phyloP scores from a whole-genome alignment of 2,888 invertebrate species.

The Macaria notata region DNA sequence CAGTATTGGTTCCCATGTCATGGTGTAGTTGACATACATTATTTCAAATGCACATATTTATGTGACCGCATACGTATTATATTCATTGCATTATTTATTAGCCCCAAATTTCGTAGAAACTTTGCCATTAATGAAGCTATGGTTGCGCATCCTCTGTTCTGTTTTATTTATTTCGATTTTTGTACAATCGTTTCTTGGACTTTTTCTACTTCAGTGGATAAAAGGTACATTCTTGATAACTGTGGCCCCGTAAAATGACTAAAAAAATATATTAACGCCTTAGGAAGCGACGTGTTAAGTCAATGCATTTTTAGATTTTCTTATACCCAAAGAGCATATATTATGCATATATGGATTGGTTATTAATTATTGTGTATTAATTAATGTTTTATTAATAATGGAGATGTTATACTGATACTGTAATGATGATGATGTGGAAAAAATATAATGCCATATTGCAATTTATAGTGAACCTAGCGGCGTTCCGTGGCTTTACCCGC shows the following conservation, averaged over 20 bases:
- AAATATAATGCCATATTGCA: no score
- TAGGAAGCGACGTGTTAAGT: no score
- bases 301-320: no score
- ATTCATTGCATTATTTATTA: constrained; percentile 5
- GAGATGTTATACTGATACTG: no score
- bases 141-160: not conserved
- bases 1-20: not conserved
- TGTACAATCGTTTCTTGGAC: constrained; percentile 2
- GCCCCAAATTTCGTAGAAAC: constrained; percentile 10
- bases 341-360: no score
- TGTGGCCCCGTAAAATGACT: not conserved
- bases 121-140: constrained; percentile 1
- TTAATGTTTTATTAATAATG: no score
- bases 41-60: not conserved
- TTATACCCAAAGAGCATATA: no score
- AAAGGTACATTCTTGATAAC: not conserved
- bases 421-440: no score
- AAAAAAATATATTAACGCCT: not conserved
- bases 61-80: not conserved
- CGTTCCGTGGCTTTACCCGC: no score
- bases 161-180: not conserved
- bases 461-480: no score
- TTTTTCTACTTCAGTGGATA: constrained; percentile 5
- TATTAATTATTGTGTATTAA: no score
- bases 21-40: not conserved